Conservation (phyloP, 2,888 invertebrate genomes). For the Xanthostigma xanthostigma region DNA sequence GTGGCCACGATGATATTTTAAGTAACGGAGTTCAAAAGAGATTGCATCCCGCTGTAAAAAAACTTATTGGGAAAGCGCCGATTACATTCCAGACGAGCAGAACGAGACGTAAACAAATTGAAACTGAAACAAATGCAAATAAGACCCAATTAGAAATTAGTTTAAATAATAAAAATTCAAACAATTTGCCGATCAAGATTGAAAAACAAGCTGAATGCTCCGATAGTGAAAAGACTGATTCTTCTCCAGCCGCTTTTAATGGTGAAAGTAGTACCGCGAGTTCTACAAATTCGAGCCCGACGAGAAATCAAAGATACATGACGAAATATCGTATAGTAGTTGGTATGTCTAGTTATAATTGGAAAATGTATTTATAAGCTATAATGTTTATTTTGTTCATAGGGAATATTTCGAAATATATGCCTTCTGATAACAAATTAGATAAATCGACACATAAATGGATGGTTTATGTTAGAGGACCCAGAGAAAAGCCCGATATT, state of each 20-base stretch:
- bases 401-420: constrained; percentile 72
- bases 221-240: background rate
- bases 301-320: constrained; percentile 21
- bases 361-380: background rate
- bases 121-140: background rate
- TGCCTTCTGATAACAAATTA: constrained; percentile 49
- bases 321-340: constrained; percentile 28
- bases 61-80: constrained; percentile 46
- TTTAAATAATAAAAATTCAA: background rate
- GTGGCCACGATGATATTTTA: constrained; percentile 9
- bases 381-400: constrained; percentile 16
- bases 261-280: background rate
- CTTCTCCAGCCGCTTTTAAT: background rate
- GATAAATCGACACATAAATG: constrained; percentile 74
- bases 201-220: background rate
- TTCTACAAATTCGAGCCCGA: constrained; percentile 1
- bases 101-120: constrained; percentile 20
- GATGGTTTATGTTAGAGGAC: constrained; percentile 74
- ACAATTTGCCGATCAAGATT: constrained; percentile 1
- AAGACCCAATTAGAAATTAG: background rate
- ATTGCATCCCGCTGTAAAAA: constrained; percentile 64
- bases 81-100: constrained; percentile 31
- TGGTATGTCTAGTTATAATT: constrained; percentile 15
- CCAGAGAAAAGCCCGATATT: constrained; percentile 40
- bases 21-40: constrained; percentile 25